phyloP scores from a whole-genome alignment of 2,888 invertebrate species.

The Leptinotarsa tumamoca region DNA sequence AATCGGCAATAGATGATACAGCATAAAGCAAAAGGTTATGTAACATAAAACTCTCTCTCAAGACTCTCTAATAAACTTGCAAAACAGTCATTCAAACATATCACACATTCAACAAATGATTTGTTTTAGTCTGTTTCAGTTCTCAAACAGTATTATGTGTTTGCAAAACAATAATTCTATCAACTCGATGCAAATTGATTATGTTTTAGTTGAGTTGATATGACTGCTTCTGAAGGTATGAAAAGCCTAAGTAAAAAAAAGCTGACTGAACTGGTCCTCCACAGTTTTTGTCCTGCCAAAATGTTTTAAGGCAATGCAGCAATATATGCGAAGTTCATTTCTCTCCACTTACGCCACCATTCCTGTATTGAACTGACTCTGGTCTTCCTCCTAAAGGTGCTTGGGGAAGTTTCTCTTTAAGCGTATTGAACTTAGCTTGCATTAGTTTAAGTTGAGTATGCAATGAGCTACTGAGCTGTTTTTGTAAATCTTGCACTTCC shows the following conservation, averaged over 20 bases:
- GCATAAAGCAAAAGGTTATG: no score
- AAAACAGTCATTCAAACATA: not conserved
- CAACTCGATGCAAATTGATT: slow-evolving; percentile 19
- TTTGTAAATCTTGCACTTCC: slow-evolving; percentile 84
- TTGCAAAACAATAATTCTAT: not conserved
- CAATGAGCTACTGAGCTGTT: slow-evolving; percentile 81
- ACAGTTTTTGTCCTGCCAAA: slow-evolving; percentile 38
- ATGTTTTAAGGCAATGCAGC: slow-evolving; percentile 33
- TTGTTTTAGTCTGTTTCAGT: not conserved
- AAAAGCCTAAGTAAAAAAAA: slow-evolving; percentile 37
- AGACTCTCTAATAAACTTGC: no score
- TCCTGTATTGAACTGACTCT: slow-evolving; percentile 21
- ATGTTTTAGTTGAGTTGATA: slow-evolving; percentile 17
- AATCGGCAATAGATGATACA: no score
- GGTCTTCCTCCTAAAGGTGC: slow-evolving; percentile 25
- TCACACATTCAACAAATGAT: not conserved
- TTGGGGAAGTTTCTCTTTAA: slow-evolving; percentile 71
- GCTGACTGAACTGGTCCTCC: slow-evolving; percentile 38
- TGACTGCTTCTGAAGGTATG: slow-evolving; percentile 13
- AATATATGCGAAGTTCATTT: slow-evolving; percentile 37
- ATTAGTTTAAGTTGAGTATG: slow-evolving; percentile 79
- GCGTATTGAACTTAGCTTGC: slow-evolving; percentile 79
- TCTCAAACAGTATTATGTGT: not conserved
- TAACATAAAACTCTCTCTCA: no score
- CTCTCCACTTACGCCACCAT: slow-evolving; percentile 34